A percentile compares a stretch with the other conserved stretches of the same genome.
Conservation (phyloP, 2,113 vertebrate genomes). For the Tichodroma muraria region DNA sequence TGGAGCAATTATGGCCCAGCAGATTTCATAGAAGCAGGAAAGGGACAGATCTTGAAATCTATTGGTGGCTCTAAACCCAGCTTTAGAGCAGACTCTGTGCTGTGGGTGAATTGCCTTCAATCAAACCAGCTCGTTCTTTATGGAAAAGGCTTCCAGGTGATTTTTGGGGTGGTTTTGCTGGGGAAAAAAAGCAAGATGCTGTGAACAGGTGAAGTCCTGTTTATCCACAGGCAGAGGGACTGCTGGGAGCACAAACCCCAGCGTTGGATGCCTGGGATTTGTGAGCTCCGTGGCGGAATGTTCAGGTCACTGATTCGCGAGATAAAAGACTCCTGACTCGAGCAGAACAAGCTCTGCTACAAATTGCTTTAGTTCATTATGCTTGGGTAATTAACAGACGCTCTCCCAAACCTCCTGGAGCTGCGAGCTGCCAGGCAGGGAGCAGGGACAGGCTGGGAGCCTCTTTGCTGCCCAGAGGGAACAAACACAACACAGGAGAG, state of each 20-base stretch:
- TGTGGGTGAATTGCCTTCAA: constrained; percentile 14
- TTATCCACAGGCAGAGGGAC: background rate
- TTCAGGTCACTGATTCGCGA: background rate
- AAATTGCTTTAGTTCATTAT: background rate
- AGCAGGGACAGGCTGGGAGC: background rate
- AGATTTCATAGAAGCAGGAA: background rate
- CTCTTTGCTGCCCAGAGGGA: background rate
- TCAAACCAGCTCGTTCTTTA: constrained; percentile 12
- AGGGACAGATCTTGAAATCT: background rate
- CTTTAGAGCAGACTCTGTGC: background rate
- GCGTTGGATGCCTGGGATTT: background rate
- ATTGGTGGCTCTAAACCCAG: background rate
- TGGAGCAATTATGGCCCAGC: background rate
- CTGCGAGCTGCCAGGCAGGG: background rate
- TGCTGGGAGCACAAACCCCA: background rate
- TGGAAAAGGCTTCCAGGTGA: background rate
- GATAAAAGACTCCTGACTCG: background rate
- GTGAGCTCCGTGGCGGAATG: background rate
- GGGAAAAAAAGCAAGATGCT: background rate
- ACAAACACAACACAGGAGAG: background rate
- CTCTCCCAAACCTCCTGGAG: background rate
- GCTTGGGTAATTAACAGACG: background rate
- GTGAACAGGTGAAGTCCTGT: background rate
- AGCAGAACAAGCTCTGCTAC: background rate
- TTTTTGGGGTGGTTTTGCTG: background rate